Base-by-base conservation (phyloP, 2,113 vertebrate genomes). In the Tragelaphus buxtoni region DNA sequence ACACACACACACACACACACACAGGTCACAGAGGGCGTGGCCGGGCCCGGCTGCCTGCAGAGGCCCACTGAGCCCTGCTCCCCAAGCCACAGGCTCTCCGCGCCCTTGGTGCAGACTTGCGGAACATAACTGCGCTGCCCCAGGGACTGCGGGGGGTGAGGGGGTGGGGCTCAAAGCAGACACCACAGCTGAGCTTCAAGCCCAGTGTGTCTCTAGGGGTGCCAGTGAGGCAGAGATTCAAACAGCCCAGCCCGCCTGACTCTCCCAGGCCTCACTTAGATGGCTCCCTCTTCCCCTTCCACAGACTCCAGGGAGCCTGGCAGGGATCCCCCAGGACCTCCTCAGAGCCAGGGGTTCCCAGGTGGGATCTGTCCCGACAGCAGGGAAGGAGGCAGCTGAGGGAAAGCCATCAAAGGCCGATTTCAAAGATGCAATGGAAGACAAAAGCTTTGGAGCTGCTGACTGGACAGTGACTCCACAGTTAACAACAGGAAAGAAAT, bases 11-110 rank as follows among this genome's bases (percentile, higher is more conserved):
- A n/a, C n/a, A n/a, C n/a, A n/a, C n/a, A n/a, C n/a, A n/a, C n/a
- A n/a, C 24, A 47, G 22, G 39, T 9, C 80, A 32, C 14, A 16
- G 10, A 74, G 3, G 39, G 76, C 1, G 0, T 0, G 53, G 28
- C 28, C 2, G 7, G 39, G 35, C 26, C 13, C 7, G 24, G 32
- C 32, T 14, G 58, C 30, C 24, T 9, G 35, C 30, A 9, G 30
- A 53, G 24, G 60, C 7, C 60, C 28, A 39, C 55, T 5, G 9
- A 6, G 35, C 32, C 22, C 42, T 30, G 63, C 22, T 55, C n/a
- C 80, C 14, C 17, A 26, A 35, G 58, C 30, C 24, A n/a, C 0
- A 5, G 53, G 0, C 61, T 28, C 72, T 28, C 10, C 0, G 39
- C 7, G 49, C 24, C 22, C 24, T 6, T 1, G 3, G 0, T 18